These are phyloP conservation scores for Mesorhabditis spiculigera DNA, from an alignment of 2,888 invertebrate species.

Conservation along the genomic window DNA sequence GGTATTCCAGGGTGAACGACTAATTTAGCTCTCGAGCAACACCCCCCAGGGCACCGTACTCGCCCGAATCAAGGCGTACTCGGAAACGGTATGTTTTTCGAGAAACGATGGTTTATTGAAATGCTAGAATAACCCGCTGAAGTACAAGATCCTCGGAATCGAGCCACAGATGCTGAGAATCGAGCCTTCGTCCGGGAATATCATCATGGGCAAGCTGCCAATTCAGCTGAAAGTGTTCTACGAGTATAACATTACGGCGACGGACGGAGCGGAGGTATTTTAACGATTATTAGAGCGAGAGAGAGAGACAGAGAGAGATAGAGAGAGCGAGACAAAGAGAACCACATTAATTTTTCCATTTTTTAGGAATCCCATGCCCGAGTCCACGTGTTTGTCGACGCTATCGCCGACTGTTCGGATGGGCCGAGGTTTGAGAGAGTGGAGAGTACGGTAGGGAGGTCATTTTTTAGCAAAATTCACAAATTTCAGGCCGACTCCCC, in stretches of 20 bases:
- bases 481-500: not conserved
- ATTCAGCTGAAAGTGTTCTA: constrained; percentile 13
- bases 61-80: constrained; percentile 22
- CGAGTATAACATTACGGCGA: constrained; percentile 30
- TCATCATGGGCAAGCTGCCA: constrained; percentile 22
- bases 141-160: not conserved
- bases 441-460: constrained; percentile 1
- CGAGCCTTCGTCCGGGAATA: constrained; percentile 27
- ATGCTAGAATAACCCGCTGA: not conserved
- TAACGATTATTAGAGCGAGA: not conserved
- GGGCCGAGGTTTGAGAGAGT: not conserved
- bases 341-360: too few relatives aligned
- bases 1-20: not conserved
- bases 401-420: not conserved
- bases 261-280: constrained; percentile 26
- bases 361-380: not conserved
- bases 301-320: not conserved
- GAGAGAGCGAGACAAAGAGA: too few relatives aligned
- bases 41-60: constrained; percentile 29
- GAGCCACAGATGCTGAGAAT: constrained; percentile 12
- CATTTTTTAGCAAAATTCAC: not conserved
- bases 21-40: constrained; percentile 20
- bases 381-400: not conserved
- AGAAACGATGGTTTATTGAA: not conserved
- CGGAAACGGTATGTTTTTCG: constrained; percentile 19